Conservation (phyloP, 2,888 invertebrate genomes). For the Drosophila putrida region DNA sequence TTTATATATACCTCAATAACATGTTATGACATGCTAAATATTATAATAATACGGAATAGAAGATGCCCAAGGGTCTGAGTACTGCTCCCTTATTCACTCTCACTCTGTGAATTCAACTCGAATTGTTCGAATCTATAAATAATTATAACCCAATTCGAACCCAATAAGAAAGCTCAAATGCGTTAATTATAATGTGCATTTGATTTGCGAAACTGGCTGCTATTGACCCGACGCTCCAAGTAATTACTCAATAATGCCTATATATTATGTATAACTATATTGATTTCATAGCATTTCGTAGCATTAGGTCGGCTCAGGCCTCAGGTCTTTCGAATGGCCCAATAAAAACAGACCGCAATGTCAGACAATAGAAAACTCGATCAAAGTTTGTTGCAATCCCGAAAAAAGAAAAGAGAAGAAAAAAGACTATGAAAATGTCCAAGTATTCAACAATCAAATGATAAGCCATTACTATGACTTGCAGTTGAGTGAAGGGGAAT, state of each 20-base stretch:
- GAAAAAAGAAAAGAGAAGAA: constrained; percentile 1
- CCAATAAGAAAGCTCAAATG: constrained; percentile 36
- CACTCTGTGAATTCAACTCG: constrained; percentile 41
- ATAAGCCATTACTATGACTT: constrained; percentile 54
- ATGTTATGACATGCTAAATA: constrained; percentile 20
- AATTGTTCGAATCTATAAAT: constrained; percentile 23
- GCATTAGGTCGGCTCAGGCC: constrained; percentile 32
- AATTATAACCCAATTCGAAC: constrained; percentile 31
- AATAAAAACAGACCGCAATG: constrained; percentile 48
- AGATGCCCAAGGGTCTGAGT: not conserved
- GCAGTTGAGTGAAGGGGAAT: constrained; percentile 32
- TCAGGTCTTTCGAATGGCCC: constrained; percentile 30
- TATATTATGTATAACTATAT: not conserved
- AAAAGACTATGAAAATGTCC: constrained; percentile 32
- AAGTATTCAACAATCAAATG: constrained; percentile 26
- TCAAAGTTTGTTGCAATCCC: constrained; percentile 34
- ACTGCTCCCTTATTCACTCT: constrained; percentile 16
- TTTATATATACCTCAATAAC: constrained; percentile 36
- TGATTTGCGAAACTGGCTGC: constrained; percentile 64
- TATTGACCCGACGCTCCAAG: constrained; percentile 48
- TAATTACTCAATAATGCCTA: constrained; percentile 58
- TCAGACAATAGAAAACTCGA: constrained; percentile 29
- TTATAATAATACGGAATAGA: not conserved
- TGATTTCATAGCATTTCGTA: constrained; percentile 50
- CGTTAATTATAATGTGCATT: constrained; percentile 66